Base-by-base conservation (phyloP, 2,797 vertebrate genomes). In the Bradypodion ventrale region DNA sequence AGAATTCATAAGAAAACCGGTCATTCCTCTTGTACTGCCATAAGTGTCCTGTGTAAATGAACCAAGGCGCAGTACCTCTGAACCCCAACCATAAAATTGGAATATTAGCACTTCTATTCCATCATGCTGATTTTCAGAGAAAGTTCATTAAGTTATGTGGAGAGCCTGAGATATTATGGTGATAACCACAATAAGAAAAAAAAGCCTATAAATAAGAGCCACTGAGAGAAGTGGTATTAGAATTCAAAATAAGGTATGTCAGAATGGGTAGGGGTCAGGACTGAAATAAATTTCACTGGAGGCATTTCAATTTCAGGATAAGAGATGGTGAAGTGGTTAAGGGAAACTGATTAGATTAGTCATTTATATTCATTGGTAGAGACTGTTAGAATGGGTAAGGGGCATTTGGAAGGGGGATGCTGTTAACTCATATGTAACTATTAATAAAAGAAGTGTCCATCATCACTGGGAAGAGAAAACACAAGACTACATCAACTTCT, bases 301-400 rank as follows among this genome's bases (percentile, higher is more conserved):
- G 86, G 87, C 90, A 88, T 93, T 94, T 93, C 87, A 92, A 78
- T 94, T 91, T 89, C 88, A 83, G 86, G 82, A 90, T 88, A 91
- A 91, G 76, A 89, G 87, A 85, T 85, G 86, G 82, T 91, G 88
- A 93, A 79, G 87, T 91, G 85, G 83, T 91, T 90, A 90, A 92
- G 87, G 63, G 80, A 91, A 94, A 85, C 87, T 91, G 90, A 90
- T 94, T 91, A 90, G 90, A 83, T 89, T 88, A 90, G 84, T 92
- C 78, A 91, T 92, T 93, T 92, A 87, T 93, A 93, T 93, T 92
- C 89, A 91, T 90, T 87, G 88, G 46, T 80, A 88, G 75, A 90
- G 83, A 92, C 91, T 0, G 19, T 72, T 87, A 80, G 68, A 62
- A 72, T 83, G 85, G 89, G 86, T 86, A 89, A 91, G 83, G 74